Percentiles rank a stretch among this genome's conserved stretches.
Evolutionary conservation across 2,797 vertebrate species (phyloP).

Genomic region (Acestrorhynchus altus): DNA sequence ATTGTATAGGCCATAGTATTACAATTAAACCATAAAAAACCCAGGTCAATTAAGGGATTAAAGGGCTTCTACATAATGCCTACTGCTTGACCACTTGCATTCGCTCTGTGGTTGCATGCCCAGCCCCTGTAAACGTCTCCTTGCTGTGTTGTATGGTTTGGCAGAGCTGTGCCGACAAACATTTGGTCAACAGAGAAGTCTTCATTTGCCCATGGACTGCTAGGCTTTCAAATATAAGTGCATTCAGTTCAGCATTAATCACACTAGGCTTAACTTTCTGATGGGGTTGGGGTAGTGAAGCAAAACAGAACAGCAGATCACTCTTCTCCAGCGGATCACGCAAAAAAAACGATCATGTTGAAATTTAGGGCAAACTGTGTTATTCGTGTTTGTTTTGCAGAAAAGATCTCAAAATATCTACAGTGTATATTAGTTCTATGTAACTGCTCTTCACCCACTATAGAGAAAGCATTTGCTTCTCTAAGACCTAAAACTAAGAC

Average conservation of each 20-base stretch:
- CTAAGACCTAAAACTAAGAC: too few relatives aligned
- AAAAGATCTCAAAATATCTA: background rate
- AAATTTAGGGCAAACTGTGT: background rate
- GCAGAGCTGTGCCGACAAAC: constrained; percentile 71
- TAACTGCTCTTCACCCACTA: background rate
- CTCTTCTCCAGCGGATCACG: constrained; percentile 26
- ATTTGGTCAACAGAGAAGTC: constrained; percentile 71
- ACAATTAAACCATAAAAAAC: background rate
- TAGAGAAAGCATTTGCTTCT: constrained; percentile 31
- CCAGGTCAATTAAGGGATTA: constrained; percentile 27
- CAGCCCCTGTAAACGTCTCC: constrained; percentile 68
- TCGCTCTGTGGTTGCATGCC: constrained; percentile 65
- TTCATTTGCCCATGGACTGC: constrained; percentile 71
- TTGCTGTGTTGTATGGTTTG: constrained; percentile 72
- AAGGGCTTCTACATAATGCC: constrained; percentile 29
- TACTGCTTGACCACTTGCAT: constrained; percentile 57
- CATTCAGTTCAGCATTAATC: constrained; percentile 70
- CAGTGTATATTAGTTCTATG: background rate
- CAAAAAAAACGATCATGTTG: too few relatives aligned
- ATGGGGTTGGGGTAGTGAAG: constrained; percentile 44
- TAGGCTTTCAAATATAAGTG: constrained; percentile 72
- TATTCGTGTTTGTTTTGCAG: background rate
- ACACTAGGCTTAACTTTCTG: constrained; percentile 44
- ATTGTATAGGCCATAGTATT: too few relatives aligned
- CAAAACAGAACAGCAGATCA: constrained; percentile 27